phyloP scores from a whole-genome alignment of 2,797 vertebrate species.

The Gila robusta region DNA sequence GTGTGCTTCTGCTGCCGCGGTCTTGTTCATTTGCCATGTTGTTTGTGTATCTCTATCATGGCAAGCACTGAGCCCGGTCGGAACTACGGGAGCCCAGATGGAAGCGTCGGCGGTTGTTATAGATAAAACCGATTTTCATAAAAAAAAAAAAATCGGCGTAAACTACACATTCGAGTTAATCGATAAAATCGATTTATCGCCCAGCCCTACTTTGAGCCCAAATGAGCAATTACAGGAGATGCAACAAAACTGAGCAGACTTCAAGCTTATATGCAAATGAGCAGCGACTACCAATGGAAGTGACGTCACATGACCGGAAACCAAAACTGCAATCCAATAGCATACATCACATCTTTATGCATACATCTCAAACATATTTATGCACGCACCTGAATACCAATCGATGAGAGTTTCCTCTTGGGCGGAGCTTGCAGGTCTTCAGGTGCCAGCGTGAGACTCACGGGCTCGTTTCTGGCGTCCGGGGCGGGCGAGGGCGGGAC shows the following conservation, averaged over 20 bases:
- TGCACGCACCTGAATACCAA: slow-evolving; percentile 78
- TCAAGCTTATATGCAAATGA: neutral
- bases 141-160: no score
- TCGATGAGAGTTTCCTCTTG: slow-evolving; percentile 86
- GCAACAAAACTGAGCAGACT: neutral
- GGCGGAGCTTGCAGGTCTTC: slow-evolving; percentile 86
- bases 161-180: no score
- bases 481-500: slow-evolving; percentile 67
- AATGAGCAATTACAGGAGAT: neutral
- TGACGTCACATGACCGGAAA: neutral
- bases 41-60: no score
- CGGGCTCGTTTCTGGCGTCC: slow-evolving; percentile 13
- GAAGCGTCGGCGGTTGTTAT: no score
- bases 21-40: no score
- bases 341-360: no score
- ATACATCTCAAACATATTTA: neutral
- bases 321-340: neutral
- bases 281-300: neutral
- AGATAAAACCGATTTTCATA: no score
- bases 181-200: no score
- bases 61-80: no score
- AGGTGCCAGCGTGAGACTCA: slow-evolving; percentile 53
- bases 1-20: no score
- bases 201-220: neutral
- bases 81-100: no score